Evolutionary conservation across 2,797 vertebrate genomes (phyloP), one percentile per base, ranked within the genome.

Genomic region (Falco rusticolus): DNA sequence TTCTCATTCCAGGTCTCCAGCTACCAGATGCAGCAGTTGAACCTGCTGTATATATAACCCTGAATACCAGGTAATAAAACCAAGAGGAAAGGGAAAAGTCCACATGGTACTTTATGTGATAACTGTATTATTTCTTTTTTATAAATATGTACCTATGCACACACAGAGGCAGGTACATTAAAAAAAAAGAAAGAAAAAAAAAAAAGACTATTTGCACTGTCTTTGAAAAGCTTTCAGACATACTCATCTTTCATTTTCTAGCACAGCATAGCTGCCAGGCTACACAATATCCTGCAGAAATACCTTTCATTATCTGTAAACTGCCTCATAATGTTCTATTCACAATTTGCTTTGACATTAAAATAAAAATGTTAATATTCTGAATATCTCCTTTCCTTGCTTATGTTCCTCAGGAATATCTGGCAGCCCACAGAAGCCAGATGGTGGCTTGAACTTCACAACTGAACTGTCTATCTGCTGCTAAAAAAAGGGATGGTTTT

Each of bases 331-430:
- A 94, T 95, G 74, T 94, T 84, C 89, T 84, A 56, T 39, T 79
- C 72, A 21, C 94, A 74, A 94, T 90, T 96, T 68, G 60, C 72
- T 92, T 63, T 90, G 87, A 94, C 95, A 93, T 88, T 95, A 91
- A 91, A 94, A 87, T 75, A 90, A 59, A 93, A 96, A 84, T 41
- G n/a, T 93, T 96, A 94, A 89, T 77, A 89, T 75, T 83, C 53
- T 87, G 83, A 47, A 2, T 77, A 74, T 70, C 75, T 71, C 50
- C 57, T 65, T 83, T 66, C 56, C 63, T 90, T 79, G 43, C 48
- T 56, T 56, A 41, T 76, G 80, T 90, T 95, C 66, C 64, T 89
- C 72, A 45, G 77, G 34, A 95, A 84, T 68, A 85, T 89, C 83
- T 93, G 74, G 88, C 91, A 95, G 77, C 41, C 50, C 37, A 50